Evolutionary conservation across 2,113 vertebrate species (phyloP), one percentile per base, ranked within the genome.

Genomic region (Toxotes jaculatrix): DNA sequence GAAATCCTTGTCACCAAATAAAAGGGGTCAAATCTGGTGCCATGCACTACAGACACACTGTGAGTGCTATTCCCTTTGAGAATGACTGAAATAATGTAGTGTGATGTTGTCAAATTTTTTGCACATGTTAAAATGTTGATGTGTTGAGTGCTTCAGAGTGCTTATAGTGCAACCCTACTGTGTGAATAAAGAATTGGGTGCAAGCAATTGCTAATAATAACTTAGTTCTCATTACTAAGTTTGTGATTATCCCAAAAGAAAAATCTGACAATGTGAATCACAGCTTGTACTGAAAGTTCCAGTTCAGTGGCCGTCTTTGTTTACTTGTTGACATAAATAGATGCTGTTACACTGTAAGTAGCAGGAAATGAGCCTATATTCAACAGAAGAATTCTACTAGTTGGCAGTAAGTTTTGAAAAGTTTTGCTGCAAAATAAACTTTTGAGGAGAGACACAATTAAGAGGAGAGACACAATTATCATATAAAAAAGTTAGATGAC

Each of bases 1-100:
- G 74, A 88, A 86, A 88, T 75, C 27, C 9, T 38, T 69, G 12
- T 74, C 75, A 65, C 73, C 42, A 62, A 70, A 77, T 80, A 69
- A 82, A 86, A 82, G 72, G 19, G 71, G 77, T 85, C 73, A 74
- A 14, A 64, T 76, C 11, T 17, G 71, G 55, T 64, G 80, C n/a
- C 43, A 19, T 11, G 36, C 0, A 56, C 27, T n/a, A 32, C 62
- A 63, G 43, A 47, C 64, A 57, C n/a, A 42, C 3, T 32, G 17
- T n/a, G 12, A 49, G 23, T 42, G 32, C 0, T 45, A 32, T 19
- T 64, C 12, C 0, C 11, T 65, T 45, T 65, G 14, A 59, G 23
- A 72, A 63, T 64, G 47, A 40, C 7, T 49, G 14, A 43, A 55
- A 60, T 51, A 21, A 61, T 40, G 64, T 9, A 31, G 27, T 10